These are phyloP conservation scores for Ridgeia piscesae DNA, from an alignment of 1,140 invertebrate species.

Conservation along the genomic window DNA sequence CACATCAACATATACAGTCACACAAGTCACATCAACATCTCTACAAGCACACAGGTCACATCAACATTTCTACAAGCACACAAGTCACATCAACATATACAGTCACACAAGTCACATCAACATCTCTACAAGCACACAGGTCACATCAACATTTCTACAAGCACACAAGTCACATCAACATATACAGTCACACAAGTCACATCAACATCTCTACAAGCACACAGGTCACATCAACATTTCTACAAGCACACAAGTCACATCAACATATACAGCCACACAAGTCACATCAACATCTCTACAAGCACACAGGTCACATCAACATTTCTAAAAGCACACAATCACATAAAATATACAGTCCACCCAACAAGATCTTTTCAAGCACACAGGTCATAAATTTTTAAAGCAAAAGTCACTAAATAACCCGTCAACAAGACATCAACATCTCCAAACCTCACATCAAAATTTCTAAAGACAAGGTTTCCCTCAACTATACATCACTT, in stretches of 20 bases:
- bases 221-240: constrained; percentile 42
- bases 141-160: background rate
- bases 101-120: background rate
- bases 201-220: background rate
- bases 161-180: background rate
- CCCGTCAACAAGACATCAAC: too few relatives aligned
- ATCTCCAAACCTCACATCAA: too few relatives aligned
- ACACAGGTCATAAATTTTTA: background rate
- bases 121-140: background rate
- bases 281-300: constrained; percentile 1
- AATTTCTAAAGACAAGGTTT: background rate
- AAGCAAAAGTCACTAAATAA: too few relatives aligned
- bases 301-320: background rate
- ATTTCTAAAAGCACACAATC: background rate
- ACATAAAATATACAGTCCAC: background rate
- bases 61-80: background rate
- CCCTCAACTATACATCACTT: background rate
- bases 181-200: background rate
- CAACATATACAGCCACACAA: background rate
- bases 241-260: constrained; percentile 31
- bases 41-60: background rate
- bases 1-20: background rate
- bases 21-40: background rate
- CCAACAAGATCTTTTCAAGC: background rate
- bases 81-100: background rate